A percentile compares a stretch with the other conserved stretches of the same genome.
phyloP scores from a whole-genome alignment of 1,140 invertebrate genomes.

The Hestina assimilis region DNA sequence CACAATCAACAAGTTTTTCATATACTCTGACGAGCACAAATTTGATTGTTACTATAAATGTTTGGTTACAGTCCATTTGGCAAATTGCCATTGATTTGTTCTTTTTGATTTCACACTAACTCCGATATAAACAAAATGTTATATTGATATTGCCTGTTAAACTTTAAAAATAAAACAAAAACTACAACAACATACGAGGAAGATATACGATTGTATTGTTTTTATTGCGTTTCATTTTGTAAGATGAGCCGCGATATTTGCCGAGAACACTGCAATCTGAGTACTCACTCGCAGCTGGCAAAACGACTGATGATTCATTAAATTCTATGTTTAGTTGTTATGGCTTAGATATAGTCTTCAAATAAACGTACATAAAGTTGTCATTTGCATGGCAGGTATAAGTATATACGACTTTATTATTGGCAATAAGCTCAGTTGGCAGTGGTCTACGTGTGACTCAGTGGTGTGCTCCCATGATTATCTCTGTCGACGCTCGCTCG shows the following conservation, averaged over 20 bases:
- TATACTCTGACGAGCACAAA: background rate
- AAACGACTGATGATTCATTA: slow-evolving; percentile 59
- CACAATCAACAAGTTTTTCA: background rate
- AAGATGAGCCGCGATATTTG: slow-evolving; percentile 52
- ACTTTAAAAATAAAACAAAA: background rate
- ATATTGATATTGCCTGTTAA: background rate
- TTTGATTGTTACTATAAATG: background rate
- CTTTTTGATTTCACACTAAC: background rate
- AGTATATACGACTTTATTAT: slow-evolving; percentile 42
- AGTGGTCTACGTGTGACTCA: slow-evolving; percentile 58
- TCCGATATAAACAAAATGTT: background rate
- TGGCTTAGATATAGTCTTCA: slow-evolving; percentile 24
- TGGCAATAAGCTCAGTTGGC: slow-evolving; percentile 49
- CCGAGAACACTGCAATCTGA: slow-evolving; percentile 60
- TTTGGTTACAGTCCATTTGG: slow-evolving; percentile 12
- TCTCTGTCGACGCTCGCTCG: slow-evolving; percentile 41
- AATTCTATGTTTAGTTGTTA: slow-evolving; percentile 33
- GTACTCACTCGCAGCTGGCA: slow-evolving; percentile 64
- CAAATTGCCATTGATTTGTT: slow-evolving; percentile 8
- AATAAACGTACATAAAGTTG: slow-evolving; percentile 32
- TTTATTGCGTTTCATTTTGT: slow-evolving; percentile 53
- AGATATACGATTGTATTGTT: slow-evolving; percentile 31
- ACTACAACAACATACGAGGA: slow-evolving; percentile 12
- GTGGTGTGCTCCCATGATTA: slow-evolving; percentile 60
- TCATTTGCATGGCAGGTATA: slow-evolving; percentile 29